phyloP scores from a whole-genome alignment of 2,113 vertebrate genomes.

The Etheostoma spectabile region DNA sequence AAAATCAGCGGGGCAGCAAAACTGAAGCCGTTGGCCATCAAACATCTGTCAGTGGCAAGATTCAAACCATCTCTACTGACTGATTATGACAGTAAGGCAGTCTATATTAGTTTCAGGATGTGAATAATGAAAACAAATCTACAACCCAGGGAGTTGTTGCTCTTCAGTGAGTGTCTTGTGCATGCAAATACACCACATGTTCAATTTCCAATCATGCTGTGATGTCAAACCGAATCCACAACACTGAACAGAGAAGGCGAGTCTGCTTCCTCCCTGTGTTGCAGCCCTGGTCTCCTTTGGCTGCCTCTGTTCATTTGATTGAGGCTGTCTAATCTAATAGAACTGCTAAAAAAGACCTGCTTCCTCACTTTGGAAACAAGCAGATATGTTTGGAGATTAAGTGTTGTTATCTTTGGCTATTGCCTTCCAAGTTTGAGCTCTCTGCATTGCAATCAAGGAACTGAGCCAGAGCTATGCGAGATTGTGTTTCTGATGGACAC shows the following conservation, averaged over 20 bases:
- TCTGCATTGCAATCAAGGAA: slow-evolving; percentile 66
- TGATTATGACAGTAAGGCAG: slow-evolving; percentile 52
- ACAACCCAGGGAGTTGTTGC: slow-evolving; percentile 26
- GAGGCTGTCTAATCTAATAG: slow-evolving; percentile 77
- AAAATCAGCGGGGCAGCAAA: slow-evolving; percentile 66
- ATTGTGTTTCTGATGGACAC: slow-evolving; percentile 53
- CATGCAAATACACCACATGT: slow-evolving; percentile 57
- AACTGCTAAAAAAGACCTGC: slow-evolving; percentile 53
- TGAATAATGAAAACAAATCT: slow-evolving; percentile 54
- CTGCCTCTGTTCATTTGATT: slow-evolving; percentile 65
- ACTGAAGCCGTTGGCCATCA: slow-evolving; percentile 50
- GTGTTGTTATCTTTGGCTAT: slow-evolving; percentile 76
- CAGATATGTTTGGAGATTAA: slow-evolving; percentile 75
- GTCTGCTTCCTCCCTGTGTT: slow-evolving; percentile 48
- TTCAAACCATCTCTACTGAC: slow-evolving; percentile 36
- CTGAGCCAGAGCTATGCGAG: slow-evolving; percentile 32
- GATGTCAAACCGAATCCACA: slow-evolving; percentile 68
- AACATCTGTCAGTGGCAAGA: slow-evolving; percentile 59
- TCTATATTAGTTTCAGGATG: slow-evolving; percentile 54
- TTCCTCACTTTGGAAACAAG: slow-evolving; percentile 58
- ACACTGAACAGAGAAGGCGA: slow-evolving; percentile 33
- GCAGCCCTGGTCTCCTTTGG: slow-evolving; percentile 55
- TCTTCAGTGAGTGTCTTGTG: slow-evolving; percentile 27
- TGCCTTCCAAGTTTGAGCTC: slow-evolving; percentile 37
- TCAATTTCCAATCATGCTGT: slow-evolving; percentile 68